A percentile compares a stretch with the other conserved stretches of the same genome.
Evolutionary conservation across 2,888 invertebrate genomes (phyloP).

Genomic region (Rutpela maculata): DNA sequence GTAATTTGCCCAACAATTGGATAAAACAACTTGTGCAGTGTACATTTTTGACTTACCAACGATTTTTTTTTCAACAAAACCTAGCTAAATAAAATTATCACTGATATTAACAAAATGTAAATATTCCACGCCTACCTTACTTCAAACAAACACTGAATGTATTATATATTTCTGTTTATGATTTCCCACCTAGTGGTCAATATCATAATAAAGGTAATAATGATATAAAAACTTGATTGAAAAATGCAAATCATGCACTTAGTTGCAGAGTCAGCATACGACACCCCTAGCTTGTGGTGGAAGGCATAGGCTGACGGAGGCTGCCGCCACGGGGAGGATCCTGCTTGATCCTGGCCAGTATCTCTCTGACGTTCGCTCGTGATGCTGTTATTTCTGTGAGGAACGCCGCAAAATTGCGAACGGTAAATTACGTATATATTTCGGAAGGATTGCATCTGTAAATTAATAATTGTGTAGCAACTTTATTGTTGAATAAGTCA

Average conservation of each 20-base stretch:
- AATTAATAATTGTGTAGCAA: conserved; percentile 5
- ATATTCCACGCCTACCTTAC: too few species aligned
- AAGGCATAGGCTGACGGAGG: conserved; percentile 58
- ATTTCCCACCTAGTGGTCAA: too few species aligned
- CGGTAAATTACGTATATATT: conserved; percentile 12
- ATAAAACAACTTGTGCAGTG: too few species aligned
- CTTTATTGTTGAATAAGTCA: not conserved
- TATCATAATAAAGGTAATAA: too few species aligned
- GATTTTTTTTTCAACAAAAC: too few species aligned
- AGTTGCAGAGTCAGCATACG: conserved; percentile 1
- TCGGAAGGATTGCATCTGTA: not conserved
- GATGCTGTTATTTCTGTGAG: conserved; percentile 30
- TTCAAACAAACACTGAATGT: too few species aligned
- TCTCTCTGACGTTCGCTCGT: conserved; percentile 61
- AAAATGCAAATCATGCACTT: conserved; percentile 11
- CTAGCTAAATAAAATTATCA: too few species aligned
- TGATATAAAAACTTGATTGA: not conserved
- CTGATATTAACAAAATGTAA: too few species aligned
- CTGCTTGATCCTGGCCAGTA: conserved; percentile 67
- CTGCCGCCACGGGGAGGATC: conserved; percentile 66
- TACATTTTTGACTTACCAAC: too few species aligned
- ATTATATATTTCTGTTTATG: too few species aligned
- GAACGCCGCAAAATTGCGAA: conserved; percentile 10
- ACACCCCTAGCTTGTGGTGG: conserved; percentile 17
- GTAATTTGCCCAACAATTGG: too few species aligned